Evolutionary conservation across 2,888 invertebrate genomes (phyloP).

Genomic region (Lucinisca nassula): DNA sequence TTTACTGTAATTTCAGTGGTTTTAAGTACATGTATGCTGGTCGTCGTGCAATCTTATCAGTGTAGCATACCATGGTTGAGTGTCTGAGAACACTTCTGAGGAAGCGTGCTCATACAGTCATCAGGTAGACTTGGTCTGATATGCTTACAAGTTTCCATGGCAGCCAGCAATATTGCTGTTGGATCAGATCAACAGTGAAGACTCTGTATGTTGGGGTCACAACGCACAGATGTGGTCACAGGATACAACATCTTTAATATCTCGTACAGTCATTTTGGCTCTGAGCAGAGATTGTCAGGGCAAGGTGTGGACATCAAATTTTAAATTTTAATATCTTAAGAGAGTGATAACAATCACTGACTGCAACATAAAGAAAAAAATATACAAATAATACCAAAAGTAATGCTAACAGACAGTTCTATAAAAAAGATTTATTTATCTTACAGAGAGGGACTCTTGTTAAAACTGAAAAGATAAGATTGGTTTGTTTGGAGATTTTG

Average conservation of each 20-base stretch:
- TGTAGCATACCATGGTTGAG: background rate
- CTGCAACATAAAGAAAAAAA: background rate
- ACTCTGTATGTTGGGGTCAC: background rate
- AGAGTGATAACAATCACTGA: too few relatives aligned
- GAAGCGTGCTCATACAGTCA: background rate
- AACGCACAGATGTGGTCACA: conserved; percentile 3
- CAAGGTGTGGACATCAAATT: too few relatives aligned
- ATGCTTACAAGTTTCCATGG: background rate
- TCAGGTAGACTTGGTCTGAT: conserved; percentile 7
- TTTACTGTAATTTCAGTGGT: background rate
- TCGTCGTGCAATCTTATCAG: background rate
- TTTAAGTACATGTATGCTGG: background rate
- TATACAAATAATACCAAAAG: background rate
- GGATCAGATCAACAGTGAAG: background rate
- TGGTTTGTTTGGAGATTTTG: background rate
- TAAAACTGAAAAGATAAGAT: too few relatives aligned
- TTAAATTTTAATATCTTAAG: too few relatives aligned
- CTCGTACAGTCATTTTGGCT: background rate
- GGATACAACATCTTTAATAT: background rate
- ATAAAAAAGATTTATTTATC: too few relatives aligned
- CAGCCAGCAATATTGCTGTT: background rate
- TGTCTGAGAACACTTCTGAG: background rate
- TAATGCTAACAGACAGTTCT: background rate
- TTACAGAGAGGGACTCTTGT: too few relatives aligned
- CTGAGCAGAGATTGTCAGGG: too few relatives aligned